A percentile compares a stretch with the other conserved stretches of the same genome.
Evolutionary conservation across 2,797 vertebrate genomes (phyloP).

Genomic region (Linurgus olivaceus): DNA sequence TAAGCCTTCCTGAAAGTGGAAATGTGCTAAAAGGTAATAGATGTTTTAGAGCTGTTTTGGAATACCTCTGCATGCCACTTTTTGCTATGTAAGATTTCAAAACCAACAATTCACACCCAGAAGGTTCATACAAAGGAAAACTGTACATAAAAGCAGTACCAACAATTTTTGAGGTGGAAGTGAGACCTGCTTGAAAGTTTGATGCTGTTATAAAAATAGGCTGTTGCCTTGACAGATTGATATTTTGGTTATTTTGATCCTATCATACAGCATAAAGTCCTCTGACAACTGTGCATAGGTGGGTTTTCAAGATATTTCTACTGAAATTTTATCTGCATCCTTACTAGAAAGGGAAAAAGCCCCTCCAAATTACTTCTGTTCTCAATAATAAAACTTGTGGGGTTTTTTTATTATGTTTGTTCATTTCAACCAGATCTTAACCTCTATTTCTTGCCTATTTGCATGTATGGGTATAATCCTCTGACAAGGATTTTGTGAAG

Average conservation of each 20-base stretch:
- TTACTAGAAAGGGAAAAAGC: not conserved
- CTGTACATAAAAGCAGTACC: not conserved
- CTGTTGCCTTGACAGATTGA: not conserved
- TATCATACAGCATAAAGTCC: not conserved
- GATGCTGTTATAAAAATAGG: not conserved
- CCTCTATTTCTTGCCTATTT: not conserved
- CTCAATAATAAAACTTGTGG: not conserved
- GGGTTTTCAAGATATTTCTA: slow-evolving; percentile 37
- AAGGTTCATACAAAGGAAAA: not conserved
- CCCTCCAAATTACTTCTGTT: not conserved
- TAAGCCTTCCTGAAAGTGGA: not conserved
- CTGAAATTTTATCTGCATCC: not conserved
- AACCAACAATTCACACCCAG: not conserved
- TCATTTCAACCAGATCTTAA: not conserved
- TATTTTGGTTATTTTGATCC: not conserved
- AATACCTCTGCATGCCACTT: not conserved
- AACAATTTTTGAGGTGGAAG: not conserved
- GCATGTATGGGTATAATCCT: not conserved
- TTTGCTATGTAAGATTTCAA: not conserved
- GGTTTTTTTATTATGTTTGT: not conserved
- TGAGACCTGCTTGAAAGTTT: not conserved
- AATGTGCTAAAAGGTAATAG: not conserved
- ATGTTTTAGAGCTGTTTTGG: not conserved
- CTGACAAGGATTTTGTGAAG: not conserved
- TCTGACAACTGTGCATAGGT: not conserved